Conservation (phyloP, 2,113 vertebrate genomes). For the Antechinus flavipes region DNA sequence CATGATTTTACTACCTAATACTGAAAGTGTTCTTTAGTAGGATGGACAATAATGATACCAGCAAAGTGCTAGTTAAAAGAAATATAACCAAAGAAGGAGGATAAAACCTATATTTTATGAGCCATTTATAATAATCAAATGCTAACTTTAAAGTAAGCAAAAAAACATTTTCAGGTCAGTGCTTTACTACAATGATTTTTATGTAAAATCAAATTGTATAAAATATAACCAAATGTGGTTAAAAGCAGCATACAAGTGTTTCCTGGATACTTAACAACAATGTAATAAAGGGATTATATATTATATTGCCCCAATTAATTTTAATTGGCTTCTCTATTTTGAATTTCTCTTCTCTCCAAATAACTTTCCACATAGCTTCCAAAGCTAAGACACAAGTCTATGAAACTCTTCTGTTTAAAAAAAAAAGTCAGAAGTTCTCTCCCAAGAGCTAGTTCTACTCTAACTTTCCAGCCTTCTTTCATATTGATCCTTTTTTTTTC, state of each 20-base stretch:
- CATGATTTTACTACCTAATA: background rate
- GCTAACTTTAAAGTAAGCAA: background rate
- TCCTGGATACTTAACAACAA: background rate
- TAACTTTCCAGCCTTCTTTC: background rate
- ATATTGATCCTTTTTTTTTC: background rate
- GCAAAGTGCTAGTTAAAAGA: constrained; percentile 25
- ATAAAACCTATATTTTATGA: background rate
- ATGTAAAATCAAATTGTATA: background rate
- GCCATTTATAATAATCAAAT: background rate
- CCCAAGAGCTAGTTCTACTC: too few species aligned
- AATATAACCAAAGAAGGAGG: background rate
- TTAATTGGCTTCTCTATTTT: background rate
- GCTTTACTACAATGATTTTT: background rate
- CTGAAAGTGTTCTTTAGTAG: background rate
- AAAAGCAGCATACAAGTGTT: background rate
- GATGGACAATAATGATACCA: background rate
- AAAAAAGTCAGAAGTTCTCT: too few species aligned
- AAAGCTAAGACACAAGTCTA: background rate
- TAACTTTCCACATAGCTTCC: background rate
- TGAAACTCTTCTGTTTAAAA: background rate
- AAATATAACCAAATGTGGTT: background rate
- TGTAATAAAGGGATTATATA: background rate
- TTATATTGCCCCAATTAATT: background rate
- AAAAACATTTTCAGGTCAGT: background rate
- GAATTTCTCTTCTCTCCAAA: background rate